A percentile compares a stretch with the other conserved stretches of the same genome.
Conservation (phyloP, 2,113 vertebrate species). For the Parus major region DNA sequence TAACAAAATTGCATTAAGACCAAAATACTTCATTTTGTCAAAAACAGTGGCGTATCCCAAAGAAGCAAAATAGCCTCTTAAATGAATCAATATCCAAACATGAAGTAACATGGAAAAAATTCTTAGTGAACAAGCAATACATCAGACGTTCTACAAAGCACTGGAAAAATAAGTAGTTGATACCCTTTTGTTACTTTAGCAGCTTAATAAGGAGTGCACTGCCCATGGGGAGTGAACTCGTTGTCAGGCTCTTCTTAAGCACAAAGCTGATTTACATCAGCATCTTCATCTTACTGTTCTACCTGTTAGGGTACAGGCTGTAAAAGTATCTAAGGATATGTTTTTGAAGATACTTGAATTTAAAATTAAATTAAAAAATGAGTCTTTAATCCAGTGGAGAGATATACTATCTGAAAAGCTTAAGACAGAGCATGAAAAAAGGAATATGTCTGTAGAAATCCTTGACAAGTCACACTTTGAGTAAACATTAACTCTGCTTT, state of each 20-base stretch:
- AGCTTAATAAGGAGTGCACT: neutral
- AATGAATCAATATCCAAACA: neutral
- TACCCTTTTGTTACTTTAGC: neutral
- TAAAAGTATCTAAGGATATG: neutral
- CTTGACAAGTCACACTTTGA: neutral
- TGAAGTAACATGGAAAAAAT: neutral
- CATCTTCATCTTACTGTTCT: neutral
- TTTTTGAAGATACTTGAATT: neutral
- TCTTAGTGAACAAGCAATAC: neutral
- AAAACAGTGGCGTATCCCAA: neutral
- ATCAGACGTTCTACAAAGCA: neutral
- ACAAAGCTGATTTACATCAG: neutral
- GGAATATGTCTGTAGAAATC: neutral
- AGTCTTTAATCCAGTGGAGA: neutral
- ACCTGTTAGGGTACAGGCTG: neutral
- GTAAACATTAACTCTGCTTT: neutral
- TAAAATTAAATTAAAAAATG: neutral
- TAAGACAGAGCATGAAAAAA: neutral
- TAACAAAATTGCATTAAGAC: neutral
- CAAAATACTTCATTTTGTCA: neutral
- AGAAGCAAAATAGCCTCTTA: neutral
- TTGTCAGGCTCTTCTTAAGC: neutral
- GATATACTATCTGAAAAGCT: neutral
- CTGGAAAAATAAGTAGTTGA: neutral
- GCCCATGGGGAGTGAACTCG: neutral